phyloP scores from a whole-genome alignment of 2,113 vertebrate species.

The Capreolus pygargus region DNA sequence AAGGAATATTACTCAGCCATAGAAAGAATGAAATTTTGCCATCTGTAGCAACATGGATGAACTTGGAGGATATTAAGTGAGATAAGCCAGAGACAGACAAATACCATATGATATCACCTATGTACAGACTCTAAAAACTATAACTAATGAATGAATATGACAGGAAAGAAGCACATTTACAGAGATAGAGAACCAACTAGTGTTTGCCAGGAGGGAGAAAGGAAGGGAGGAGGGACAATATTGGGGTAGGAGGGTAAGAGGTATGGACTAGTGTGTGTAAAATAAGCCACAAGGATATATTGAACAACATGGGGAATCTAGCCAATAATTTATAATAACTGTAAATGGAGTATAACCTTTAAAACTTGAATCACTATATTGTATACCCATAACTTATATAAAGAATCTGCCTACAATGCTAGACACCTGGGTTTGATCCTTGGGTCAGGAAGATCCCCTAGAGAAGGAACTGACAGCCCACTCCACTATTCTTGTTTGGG shows the following conservation, averaged over 20 bases:
- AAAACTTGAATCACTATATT: background rate
- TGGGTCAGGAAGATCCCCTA: background rate
- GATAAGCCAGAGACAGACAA: background rate
- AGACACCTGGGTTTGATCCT: background rate
- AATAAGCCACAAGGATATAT: background rate
- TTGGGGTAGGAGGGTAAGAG: background rate
- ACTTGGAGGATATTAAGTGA: background rate
- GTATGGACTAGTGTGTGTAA: background rate
- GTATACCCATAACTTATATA: background rate
- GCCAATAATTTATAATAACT: background rate
- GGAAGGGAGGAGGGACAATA: background rate
- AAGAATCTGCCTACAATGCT: background rate
- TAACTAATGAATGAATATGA: rapidly evolving
- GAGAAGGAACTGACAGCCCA: background rate
- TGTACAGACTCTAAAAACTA: background rate
- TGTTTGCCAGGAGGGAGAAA: background rate
- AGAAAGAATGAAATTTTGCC: background rate
- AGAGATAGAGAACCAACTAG: background rate
- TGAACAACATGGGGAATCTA: background rate
- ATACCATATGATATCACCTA: too few species aligned
- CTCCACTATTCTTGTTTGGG: background rate
- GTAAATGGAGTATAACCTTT: background rate
- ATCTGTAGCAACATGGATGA: background rate
- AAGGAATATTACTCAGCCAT: background rate
- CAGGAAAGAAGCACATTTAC: background rate